Evolutionary conservation across 2,888 invertebrate genomes (phyloP).

Genomic region (Dorcus parallelipipedus): DNA sequence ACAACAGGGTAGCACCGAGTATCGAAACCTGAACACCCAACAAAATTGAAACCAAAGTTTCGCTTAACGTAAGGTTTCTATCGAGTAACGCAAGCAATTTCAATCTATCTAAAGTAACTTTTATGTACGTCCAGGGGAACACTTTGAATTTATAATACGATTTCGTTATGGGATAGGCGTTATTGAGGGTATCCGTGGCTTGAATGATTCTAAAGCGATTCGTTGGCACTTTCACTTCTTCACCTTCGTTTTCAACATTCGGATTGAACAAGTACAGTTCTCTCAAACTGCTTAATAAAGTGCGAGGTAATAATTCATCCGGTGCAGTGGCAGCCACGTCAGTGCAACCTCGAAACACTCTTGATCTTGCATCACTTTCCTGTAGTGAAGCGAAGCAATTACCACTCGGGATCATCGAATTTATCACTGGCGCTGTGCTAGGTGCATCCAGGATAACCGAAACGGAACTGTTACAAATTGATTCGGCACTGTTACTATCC

Average conservation of each 20-base stretch:
- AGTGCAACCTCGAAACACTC: background rate
- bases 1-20: slow-evolving; percentile 79
- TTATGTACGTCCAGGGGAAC: slow-evolving; percentile 62
- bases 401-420: slow-evolving; percentile 25
- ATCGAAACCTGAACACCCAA: slow-evolving; percentile 83
- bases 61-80: slow-evolving; percentile 79
- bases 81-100: slow-evolving; percentile 91
- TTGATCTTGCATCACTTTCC: background rate
- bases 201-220: slow-evolving; percentile 59
- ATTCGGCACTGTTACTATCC: slow-evolving; percentile 46
- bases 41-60: slow-evolving; percentile 77
- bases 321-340: background rate
- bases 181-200: slow-evolving; percentile 42
- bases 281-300: slow-evolving; percentile 3
- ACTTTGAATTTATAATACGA: slow-evolving; percentile 74
- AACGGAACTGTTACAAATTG: slow-evolving; percentile 51
- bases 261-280: slow-evolving; percentile 11
- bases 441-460: slow-evolving; percentile 44
- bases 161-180: slow-evolving; percentile 37
- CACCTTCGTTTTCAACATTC: slow-evolving; percentile 55
- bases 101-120: slow-evolving; percentile 89
- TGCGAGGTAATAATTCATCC: background rate
- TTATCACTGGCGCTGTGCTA: slow-evolving; percentile 2
- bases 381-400: slow-evolving; percentile 14
- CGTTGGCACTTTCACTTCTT: slow-evolving; percentile 54